phyloP scores from a whole-genome alignment of 2,113 vertebrate species.

The Globicephala melas region DNA sequence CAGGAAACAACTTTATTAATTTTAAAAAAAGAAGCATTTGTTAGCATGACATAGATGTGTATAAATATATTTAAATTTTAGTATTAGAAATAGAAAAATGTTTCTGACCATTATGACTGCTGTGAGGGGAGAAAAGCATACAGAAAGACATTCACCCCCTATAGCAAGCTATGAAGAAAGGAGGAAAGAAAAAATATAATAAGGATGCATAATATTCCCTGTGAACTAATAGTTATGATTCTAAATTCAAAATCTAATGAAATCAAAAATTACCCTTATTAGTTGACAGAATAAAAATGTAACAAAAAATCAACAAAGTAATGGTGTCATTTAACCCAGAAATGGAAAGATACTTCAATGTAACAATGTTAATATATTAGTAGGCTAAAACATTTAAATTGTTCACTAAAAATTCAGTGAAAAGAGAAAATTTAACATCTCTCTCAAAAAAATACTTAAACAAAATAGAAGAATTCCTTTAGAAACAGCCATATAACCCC shows the following conservation, averaged over 20 bases:
- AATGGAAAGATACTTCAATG: not conserved
- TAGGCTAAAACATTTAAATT: not conserved
- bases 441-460: not conserved
- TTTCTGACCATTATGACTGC: not conserved
- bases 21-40: not conserved
- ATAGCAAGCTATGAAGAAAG: not conserved
- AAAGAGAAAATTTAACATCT: not conserved
- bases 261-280: not conserved
- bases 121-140: not conserved
- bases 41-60: not conserved
- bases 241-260: not conserved
- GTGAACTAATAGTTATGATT: not conserved
- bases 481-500: not conserved
- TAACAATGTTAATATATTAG: not conserved
- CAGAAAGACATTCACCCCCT: not conserved
- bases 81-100: not conserved
- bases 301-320: not conserved
- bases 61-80: not conserved
- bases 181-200: not conserved
- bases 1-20: not conserved
- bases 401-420: not conserved
- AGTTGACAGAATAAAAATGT: not conserved
- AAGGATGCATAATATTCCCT: not conserved
- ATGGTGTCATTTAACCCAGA: not conserved
- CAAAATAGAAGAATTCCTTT: not conserved